A percentile compares a stretch with the other conserved stretches of the same genome.
These are phyloP conservation scores for Prionchulus punctatus DNA, from an alignment of 2,888 invertebrate genomes.

Conservation along the genomic window DNA sequence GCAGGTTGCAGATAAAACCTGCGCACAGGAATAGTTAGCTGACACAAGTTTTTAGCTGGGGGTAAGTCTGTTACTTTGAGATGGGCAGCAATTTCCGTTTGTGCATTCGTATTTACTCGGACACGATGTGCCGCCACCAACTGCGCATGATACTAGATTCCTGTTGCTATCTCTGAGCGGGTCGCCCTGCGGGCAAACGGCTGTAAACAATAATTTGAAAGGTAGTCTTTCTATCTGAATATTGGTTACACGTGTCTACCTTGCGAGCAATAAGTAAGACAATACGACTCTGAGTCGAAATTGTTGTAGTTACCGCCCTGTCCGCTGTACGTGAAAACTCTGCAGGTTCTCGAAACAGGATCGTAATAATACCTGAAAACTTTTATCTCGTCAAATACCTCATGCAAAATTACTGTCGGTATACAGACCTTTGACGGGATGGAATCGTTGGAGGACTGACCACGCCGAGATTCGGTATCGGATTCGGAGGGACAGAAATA, in stretches of 20 bases:
- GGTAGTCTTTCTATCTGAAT: too few species aligned
- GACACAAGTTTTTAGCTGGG: not conserved
- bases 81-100: slow-evolving; percentile 26
- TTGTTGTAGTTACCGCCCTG: not conserved
- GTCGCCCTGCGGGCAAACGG: too few species aligned
- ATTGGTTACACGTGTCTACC: too few species aligned
- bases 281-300: not conserved
- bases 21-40: not conserved
- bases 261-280: not conserved
- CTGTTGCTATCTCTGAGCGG: too few species aligned
- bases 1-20: not conserved
- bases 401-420: too few species aligned
- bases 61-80: slow-evolving; percentile 9
- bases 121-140: slow-evolving; percentile 24
- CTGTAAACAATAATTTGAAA: too few species aligned
- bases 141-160: too few species aligned
- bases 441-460: too few species aligned
- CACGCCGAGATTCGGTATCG: too few species aligned
- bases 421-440: too few species aligned
- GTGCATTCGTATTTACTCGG: slow-evolving; percentile 25
- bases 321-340: not conserved
- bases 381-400: too few species aligned
- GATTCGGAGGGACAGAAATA: too few species aligned
- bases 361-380: not conserved
- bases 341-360: not conserved